These are phyloP conservation scores for Sebastes ruberrimus DNA, from an alignment of 2,797 vertebrate species.

Conservation along the genomic window DNA sequence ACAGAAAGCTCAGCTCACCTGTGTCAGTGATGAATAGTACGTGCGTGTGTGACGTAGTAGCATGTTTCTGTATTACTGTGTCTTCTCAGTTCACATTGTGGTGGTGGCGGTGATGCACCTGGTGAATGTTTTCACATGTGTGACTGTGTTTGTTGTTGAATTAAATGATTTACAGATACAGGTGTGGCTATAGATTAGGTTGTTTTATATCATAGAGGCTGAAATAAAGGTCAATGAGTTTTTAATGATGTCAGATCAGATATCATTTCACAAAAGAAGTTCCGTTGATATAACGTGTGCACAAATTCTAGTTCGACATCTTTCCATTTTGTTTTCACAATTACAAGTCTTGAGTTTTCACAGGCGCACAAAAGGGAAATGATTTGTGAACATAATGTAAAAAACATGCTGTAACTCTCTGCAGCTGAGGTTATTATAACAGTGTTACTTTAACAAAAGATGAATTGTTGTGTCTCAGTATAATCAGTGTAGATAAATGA, in stretches of 20 bases:
- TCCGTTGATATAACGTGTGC: background rate
- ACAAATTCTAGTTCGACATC: too few relatives aligned
- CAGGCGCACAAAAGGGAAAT: too few relatives aligned
- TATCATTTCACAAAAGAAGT: background rate
- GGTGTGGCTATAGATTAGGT: background rate
- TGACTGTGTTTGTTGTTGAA: background rate
- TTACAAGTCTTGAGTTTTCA: background rate
- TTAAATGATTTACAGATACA: background rate
- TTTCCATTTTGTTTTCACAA: too few relatives aligned
- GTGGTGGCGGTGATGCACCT: conserved; percentile 7
- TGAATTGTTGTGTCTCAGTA: too few relatives aligned
- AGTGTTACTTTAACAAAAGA: background rate
- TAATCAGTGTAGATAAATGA: background rate
- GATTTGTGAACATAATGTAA: background rate
- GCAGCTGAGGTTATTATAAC: background rate
- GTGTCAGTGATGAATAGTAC: background rate
- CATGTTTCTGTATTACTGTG: conserved; percentile 6
- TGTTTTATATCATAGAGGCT: background rate
- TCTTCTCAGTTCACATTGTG: background rate
- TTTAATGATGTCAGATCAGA: background rate
- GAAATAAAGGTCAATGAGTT: background rate
- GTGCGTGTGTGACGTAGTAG: background rate
- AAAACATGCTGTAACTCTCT: background rate
- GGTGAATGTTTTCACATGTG: background rate
- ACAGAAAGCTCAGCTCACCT: background rate